Evolutionary conservation across 1,140 invertebrate species (phyloP), one percentile per base, ranked within the genome.

Genomic region (Triops longicaudatus): DNA sequence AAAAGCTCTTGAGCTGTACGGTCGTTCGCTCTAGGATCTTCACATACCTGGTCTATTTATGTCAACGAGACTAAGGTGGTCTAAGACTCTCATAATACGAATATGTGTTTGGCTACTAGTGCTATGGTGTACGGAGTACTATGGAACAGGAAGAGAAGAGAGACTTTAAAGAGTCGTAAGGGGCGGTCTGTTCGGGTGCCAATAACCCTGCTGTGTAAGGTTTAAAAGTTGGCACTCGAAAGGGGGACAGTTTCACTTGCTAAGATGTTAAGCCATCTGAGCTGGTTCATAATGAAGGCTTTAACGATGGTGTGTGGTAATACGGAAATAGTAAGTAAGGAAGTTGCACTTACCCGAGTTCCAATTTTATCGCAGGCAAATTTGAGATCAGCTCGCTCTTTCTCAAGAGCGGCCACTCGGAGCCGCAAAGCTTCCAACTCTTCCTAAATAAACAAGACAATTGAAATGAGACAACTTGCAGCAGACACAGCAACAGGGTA

Each of bases 281-380:
- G 31, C 31, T 37, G 31, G 31, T 37, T 37, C 7, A 4, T 37
- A 37, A 37, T 37, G 31, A 37, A 37, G 31, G 31, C 31, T 37
- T 73, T 73, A 28, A 26, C 4, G 22, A 12, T 26, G 26, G 6
- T 73, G 41, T 10, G n/a, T 26, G n/a, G 44, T 71, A 28, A 26
- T 42, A 43, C n/a, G 42, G 63, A 44, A 71, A 26, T 26, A 44
- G 50, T 71, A n/a, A 28, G 26, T 6, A 12, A 37, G 37, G n/a
- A 42, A 75, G 12, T 37, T n/a, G 50, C 73, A 82, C 90, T 89
- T 85, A 97, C 95, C 91, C 95, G 95, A 77, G 90, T 89, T 85
- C 97, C 95, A 77, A 97, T 85, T 85, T 91, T 92, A 81, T 96
- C 93, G 82, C 93, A 95, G 81, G 94, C 91, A 80, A 91, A 89